Evolutionary conservation across 1,140 invertebrate species (phyloP), one percentile per base, ranked within the genome.

Genomic region (Hydropsyche tenuis): DNA sequence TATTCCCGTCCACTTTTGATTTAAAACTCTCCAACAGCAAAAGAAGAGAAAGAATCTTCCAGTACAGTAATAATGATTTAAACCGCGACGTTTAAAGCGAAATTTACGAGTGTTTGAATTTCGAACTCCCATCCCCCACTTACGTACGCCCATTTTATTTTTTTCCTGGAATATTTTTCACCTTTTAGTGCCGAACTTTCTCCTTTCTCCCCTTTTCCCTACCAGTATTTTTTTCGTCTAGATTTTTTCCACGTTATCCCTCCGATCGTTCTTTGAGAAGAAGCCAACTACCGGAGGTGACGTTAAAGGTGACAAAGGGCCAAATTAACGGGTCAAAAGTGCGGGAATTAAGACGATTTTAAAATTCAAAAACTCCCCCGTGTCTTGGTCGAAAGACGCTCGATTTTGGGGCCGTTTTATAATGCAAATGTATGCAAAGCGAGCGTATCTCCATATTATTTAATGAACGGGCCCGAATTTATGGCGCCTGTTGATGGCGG

Each of bases 381-480:
- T 14, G 30, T 37, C 9, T 4, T 37, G 30, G 30, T 37, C 30
- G 30, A 9, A 37, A 37, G 30, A 37, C 9, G 30, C 9, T 9
- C 3, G 30, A 9, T 37, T 37, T 37, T 9, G 30, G 30, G 30
- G 30, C 3, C 9, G 9, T 3, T 4, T 73, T 73, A n/a, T 73
- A 65, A 76, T 76, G 75, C 68, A 76, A 76, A 76, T 73, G 68
- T 76, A 76, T 76, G 75, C 75, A 73, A 76, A 76, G 71, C 69
- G 48, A 65, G 46, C 71, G 72, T 76, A 70, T 70, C 68, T 70
- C 48, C 68, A 70, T 70, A 75, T 73, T 70, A 75, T 75, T 75
- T 75, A 76, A 76, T 76, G 75, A 73, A 73, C 56, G 74, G n/a
- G n/a, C 20, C 12, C 20, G 62, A 69, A 75, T 75, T 75, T 71